Evolutionary conservation across 2,113 vertebrate species (phyloP), one percentile per base, ranked within the genome.

Genomic region (Furnarius figulus): DNA sequence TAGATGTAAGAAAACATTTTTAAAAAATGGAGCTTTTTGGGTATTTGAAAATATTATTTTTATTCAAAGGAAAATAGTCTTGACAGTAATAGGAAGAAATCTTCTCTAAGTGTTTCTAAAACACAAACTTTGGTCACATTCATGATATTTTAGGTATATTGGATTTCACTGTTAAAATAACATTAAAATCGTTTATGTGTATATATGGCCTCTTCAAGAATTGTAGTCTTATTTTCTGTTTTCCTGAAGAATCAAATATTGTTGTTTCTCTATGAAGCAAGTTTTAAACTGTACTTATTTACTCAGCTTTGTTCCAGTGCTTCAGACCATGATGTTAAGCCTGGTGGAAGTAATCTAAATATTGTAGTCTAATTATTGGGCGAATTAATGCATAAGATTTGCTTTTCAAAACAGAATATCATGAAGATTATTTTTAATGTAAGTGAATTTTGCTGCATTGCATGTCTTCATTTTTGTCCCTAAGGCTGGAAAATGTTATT

Each of bases 221-320:
- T 76, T 70, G 27, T 9, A 67, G 10, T 21, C 1, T 50, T n/a
- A 5, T 35, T 20, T 90, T 63, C 17, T 47, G 3, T 79, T 50
- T 61, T 65, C 18, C 50, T 14, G 31, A 56, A 84, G 17, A 91
- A 84, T 30, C 59, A 79, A 47, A 52, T 71, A 70, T 9, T 58
- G 19, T 19, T 67, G 3, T 70, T 77, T 80, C 44, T 35, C 86
- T 92, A 47, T 76, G 27, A 80, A 92, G 55, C 27, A 93, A 90
- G 21, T 68, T 87, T 74, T 46, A 75, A 77, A 84, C 96, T 91
- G 87, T 65, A 91, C 95, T 89, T 87, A 76, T 65, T 39, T 11
- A 40, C 49, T 80, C 33, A 85, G 19, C 52, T 85, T 89, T 92
- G n/a, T 79, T 93, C 40, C 27, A 30, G 11, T 90, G 10, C 16